These are phyloP conservation scores for Phrynosoma blainvillii DNA, from an alignment of 2,113 vertebrate species.

Conservation along the genomic window DNA sequence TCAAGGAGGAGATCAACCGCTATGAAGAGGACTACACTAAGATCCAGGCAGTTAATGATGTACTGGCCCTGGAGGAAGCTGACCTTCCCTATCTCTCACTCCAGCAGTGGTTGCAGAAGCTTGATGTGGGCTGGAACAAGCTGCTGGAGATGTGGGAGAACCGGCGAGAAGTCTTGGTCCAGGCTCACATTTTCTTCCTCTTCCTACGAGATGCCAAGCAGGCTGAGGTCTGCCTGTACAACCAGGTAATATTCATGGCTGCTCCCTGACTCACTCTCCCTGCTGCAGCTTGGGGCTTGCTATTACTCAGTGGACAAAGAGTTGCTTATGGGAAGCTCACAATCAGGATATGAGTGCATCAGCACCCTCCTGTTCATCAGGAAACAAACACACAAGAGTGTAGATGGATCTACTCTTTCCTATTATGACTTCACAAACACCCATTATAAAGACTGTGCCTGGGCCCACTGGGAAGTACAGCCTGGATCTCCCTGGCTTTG, in stretches of 20 bases:
- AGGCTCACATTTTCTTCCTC: constrained; percentile 91
- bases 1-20: constrained; percentile 94
- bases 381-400: too few species aligned
- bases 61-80: constrained; percentile 85
- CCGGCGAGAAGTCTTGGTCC: constrained; percentile 86
- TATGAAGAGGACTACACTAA: constrained; percentile 91
- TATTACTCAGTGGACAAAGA: too few species aligned
- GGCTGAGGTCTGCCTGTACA: constrained; percentile 83
- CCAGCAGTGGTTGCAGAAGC: constrained; percentile 93
- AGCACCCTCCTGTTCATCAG: too few species aligned
- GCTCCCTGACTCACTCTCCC: too few species aligned
- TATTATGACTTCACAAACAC: too few species aligned
- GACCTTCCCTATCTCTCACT: constrained; percentile 86
- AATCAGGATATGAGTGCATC: too few species aligned
- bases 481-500: too few species aligned
- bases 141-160: constrained; percentile 92
- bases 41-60: constrained; percentile 90
- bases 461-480: too few species aligned
- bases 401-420: too few species aligned
- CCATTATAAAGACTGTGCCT: too few species aligned
- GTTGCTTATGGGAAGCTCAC: too few species aligned
- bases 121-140: constrained; percentile 93
- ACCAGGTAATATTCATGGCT: constrained; percentile 79
- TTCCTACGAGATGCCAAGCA: constrained; percentile 90
- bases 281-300: too few species aligned